Evolutionary conservation across 2,797 vertebrate genomes (phyloP).

Genomic region (Odontamblyopus rebecca): DNA sequence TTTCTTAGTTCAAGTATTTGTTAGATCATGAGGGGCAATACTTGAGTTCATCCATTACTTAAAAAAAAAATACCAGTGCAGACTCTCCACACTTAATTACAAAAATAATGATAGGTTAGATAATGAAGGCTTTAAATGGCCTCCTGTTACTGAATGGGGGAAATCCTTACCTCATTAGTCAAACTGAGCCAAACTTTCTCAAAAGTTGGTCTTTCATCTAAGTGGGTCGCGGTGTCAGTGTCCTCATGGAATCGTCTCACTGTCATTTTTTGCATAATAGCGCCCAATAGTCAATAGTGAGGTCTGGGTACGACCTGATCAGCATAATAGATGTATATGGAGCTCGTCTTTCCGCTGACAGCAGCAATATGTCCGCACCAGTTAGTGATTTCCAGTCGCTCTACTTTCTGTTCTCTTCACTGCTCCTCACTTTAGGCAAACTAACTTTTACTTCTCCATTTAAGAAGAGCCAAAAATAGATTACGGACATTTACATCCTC

Average conservation of each 20-base stretch:
- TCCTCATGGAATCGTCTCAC: slow-evolving; percentile 17
- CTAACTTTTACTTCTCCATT: slow-evolving; percentile 14
- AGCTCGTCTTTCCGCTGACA: slow-evolving; percentile 49
- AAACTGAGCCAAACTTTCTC: not conserved
- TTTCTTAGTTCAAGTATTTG: no score
- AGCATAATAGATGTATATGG: slow-evolving; percentile 41
- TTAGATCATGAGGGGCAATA: no score
- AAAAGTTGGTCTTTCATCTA: slow-evolving; percentile 17
- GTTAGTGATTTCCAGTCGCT: slow-evolving; percentile 41
- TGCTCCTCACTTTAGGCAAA: slow-evolving; percentile 22
- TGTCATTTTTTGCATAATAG: slow-evolving; percentile 33
- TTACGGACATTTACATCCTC: slow-evolving; percentile 22
- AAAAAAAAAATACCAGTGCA: no score
- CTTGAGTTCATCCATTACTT: no score
- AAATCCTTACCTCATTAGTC: not conserved
- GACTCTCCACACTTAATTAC: not conserved
- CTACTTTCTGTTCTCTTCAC: slow-evolving; percentile 17
- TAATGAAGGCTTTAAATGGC: not conserved
- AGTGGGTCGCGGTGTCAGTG: slow-evolving; percentile 6
- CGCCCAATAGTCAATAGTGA: slow-evolving; percentile 27
- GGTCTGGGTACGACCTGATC: slow-evolving; percentile 28
- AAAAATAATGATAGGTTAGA: not conserved
- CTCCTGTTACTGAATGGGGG: not conserved
- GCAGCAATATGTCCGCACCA: slow-evolving; percentile 48
- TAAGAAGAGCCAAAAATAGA: slow-evolving; percentile 14